Evolutionary conservation across 2,113 vertebrate genomes (phyloP).

Genomic region (Halichoeres trimaculatus): DNA sequence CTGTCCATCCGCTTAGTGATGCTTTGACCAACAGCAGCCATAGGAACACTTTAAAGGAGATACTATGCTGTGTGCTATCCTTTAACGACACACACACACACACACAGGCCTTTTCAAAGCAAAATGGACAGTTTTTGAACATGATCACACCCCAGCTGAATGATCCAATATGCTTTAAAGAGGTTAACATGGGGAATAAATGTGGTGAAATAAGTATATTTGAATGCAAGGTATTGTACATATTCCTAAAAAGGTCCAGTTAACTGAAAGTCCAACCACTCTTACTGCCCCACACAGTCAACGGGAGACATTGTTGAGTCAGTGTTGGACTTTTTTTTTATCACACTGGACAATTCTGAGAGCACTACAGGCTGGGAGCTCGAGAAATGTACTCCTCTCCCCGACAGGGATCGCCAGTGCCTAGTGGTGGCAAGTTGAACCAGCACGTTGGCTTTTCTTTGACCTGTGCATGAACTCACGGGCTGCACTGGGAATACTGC

Average conservation of each 20-base stretch:
- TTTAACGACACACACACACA: conserved; percentile 13
- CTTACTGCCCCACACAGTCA: conserved; percentile 73
- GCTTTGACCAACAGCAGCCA: neutral
- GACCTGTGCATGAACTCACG: conserved; percentile 64
- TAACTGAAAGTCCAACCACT: conserved; percentile 62
- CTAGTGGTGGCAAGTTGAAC: conserved; percentile 54
- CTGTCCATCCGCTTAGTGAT: neutral
- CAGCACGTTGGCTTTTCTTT: conserved; percentile 64
- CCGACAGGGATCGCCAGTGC: conserved; percentile 52
- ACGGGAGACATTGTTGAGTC: conserved; percentile 51
- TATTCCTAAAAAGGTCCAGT: conserved; percentile 61
- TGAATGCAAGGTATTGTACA: conserved; percentile 72
- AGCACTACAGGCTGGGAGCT: conserved; percentile 41
- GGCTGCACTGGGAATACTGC: conserved; percentile 67
- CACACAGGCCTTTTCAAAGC: conserved; percentile 7
- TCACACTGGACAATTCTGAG: conserved; percentile 55
- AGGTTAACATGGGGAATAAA: conserved; percentile 32
- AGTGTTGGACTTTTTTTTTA: conserved; percentile 55
- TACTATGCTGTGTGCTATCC: conserved; percentile 12
- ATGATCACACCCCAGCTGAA: conserved; percentile 49
- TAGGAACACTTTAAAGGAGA: neutral
- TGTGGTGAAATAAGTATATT: conserved; percentile 45
- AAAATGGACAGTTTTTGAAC: conserved; percentile 42
- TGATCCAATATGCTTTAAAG: conserved; percentile 61
- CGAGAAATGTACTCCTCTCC: conserved; percentile 32